Evolutionary conservation across 1,140 invertebrate species (phyloP).

Genomic region (Oedothorax gibbosus): DNA sequence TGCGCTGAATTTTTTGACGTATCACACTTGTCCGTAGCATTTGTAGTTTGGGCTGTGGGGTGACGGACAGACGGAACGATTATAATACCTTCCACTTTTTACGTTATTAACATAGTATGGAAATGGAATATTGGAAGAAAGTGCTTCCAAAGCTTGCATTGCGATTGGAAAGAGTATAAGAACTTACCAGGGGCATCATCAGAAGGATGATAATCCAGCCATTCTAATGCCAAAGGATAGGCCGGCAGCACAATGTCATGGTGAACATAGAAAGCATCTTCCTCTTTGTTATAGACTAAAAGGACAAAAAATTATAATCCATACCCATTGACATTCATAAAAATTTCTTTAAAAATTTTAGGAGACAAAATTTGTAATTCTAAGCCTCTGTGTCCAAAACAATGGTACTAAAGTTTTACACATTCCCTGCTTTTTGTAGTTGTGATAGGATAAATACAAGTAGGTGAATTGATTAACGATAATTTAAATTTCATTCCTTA

Average conservation of each 20-base stretch:
- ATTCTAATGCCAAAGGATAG: conserved; percentile 91
- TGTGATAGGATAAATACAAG: not conserved
- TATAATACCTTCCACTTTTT: too few species aligned
- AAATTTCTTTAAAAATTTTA: not conserved
- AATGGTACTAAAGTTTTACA: not conserved
- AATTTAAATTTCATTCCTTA: too few species aligned
- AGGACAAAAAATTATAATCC: not conserved
- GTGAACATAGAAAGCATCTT: conserved; percentile 90
- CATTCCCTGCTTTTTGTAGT: not conserved
- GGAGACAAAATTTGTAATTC: not conserved
- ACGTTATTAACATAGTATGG: too few species aligned
- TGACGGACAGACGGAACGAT: too few species aligned
- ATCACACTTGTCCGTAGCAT: too few species aligned
- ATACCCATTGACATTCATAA: conserved; percentile 15
- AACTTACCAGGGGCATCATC: conserved; percentile 74
- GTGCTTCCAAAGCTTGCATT: too few species aligned
- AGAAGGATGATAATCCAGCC: conserved; percentile 85
- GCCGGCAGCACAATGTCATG: conserved; percentile 90
- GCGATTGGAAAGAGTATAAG: too few species aligned
- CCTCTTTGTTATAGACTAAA: conserved; percentile 90
- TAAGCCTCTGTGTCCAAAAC: not conserved
- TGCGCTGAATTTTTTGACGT: too few species aligned
- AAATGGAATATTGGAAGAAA: too few species aligned
- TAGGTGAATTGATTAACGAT: not conserved
- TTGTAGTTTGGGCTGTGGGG: too few species aligned